Evolutionary conservation across 2,888 invertebrate species (phyloP).

Genomic region (Abscondita cerata): DNA sequence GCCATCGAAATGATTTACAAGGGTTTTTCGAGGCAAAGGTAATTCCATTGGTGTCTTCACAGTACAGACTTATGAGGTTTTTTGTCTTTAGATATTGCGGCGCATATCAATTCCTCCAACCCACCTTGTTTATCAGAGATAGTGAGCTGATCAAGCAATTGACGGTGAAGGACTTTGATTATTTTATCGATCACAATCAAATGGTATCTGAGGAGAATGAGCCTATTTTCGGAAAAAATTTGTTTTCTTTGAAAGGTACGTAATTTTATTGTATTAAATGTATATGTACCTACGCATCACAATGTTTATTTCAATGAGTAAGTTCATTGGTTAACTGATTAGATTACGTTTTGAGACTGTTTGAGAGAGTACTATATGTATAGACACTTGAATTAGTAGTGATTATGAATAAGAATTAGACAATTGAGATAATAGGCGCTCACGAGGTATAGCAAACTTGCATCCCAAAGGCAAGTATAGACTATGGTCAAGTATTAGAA

Average conservation of each 20-base stretch:
- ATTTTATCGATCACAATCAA: neutral
- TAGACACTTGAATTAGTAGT: no score
- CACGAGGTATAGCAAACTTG: no score
- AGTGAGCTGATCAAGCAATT: neutral
- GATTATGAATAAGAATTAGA: no score
- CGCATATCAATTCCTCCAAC: neutral
- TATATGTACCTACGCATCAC: no score
- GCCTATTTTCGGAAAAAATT: neutral
- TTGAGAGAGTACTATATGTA: no score
- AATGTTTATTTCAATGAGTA: no score
- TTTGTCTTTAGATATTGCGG: constrained; percentile 10
- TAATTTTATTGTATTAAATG: no score
- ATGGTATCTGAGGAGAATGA: neutral
- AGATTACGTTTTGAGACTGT: no score
- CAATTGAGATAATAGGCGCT: no score
- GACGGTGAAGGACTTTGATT: neutral
- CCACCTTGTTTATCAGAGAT: neutral
- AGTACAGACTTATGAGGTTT: neutral
- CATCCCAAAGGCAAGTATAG: no score
- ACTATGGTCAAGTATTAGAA: no score
- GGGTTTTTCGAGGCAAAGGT: neutral
- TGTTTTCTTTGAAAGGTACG: neutral
- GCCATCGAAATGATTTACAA: neutral
- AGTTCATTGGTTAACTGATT: no score
- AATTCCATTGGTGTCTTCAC: neutral